Conservation (phyloP, 2,797 vertebrate genomes). For the Naso thynnoides region DNA sequence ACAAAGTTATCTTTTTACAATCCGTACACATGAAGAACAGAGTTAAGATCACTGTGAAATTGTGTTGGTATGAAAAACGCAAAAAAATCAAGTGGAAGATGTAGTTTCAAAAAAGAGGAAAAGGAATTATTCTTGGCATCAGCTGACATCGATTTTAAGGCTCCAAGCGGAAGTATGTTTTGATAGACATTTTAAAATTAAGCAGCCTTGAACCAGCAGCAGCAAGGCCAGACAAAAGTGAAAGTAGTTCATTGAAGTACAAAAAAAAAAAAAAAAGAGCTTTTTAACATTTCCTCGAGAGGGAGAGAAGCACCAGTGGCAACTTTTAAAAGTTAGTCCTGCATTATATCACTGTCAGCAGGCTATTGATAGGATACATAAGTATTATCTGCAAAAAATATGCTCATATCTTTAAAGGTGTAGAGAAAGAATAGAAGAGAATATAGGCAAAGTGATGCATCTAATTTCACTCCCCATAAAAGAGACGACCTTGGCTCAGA, state of each 20-base stretch:
- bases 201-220: conserved; percentile 3
- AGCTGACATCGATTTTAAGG: conserved; percentile 21
- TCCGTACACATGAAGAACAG: conserved; percentile 58
- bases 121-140: conserved; percentile 34
- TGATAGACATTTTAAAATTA: conserved; percentile 35
- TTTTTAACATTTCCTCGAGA: conserved; percentile 23
- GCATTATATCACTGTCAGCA: conserved; percentile 25
- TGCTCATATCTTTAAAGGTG: conserved; percentile 38
- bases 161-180: conserved; percentile 7
- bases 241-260: conserved; percentile 22
- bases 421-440: conserved; percentile 25
- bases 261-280: background rate
- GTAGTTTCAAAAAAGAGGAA: background rate
- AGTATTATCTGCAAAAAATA: conserved; percentile 19
- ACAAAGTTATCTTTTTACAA: conserved; percentile 66
- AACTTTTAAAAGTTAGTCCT: conserved; percentile 28
- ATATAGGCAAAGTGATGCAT: conserved; percentile 63
- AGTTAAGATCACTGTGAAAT: conserved; percentile 41
- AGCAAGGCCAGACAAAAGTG: background rate
- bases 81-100: background rate
- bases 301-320: background rate
- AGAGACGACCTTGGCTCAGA: conserved; percentile 68
- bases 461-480: conserved; percentile 53
- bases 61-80: no score
- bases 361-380: conserved; percentile 11